These are phyloP conservation scores for Geodia barretti DNA, from an alignment of 37 sponge, comb jelly and placozoan species.

Conservation along the genomic window DNA sequence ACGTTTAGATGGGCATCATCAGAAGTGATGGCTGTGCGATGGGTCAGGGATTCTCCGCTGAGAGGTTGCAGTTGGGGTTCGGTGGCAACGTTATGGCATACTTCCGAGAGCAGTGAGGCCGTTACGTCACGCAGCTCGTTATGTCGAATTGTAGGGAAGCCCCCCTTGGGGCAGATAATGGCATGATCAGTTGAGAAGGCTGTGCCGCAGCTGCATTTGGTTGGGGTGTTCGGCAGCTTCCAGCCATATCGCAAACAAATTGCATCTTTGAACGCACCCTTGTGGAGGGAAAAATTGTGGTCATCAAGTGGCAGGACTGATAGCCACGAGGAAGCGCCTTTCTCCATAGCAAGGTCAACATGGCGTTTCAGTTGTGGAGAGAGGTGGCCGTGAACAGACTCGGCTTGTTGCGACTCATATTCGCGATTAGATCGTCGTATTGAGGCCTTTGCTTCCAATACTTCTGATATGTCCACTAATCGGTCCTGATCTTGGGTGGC, in stretches of 20 bases:
- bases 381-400: conserved; percentile 2
- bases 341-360: conserved; percentile 41
- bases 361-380: conserved; percentile 12
- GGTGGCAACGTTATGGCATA: conserved; percentile 36
- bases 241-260: conserved; percentile 13
- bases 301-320: conserved; percentile 11
- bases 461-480: not conserved
- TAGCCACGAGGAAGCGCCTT: conserved; percentile 15
- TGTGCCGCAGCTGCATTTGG: conserved; percentile 11
- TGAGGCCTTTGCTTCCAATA: not conserved
- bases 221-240: not conserved
- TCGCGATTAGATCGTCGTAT: conserved; percentile 10
- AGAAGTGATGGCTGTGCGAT: conserved; percentile 13
- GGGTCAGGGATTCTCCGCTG: conserved; percentile 10
- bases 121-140: conserved; percentile 42
- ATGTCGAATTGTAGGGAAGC: conserved; percentile 39
- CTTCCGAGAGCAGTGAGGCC: conserved; percentile 34
- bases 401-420: not conserved
- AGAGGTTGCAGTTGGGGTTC: conserved; percentile 39
- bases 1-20: conserved; percentile 27
- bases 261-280: conserved; percentile 12
- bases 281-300: conserved; percentile 14
- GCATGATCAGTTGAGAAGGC: conserved; percentile 31
- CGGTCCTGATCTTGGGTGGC: conserved; percentile 9
- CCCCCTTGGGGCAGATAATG: conserved; percentile 18